Evolutionary conservation across 2,797 vertebrate genomes (phyloP), one percentile per base, ranked within the genome.

Genomic region (Clarias pachynema): DNA sequence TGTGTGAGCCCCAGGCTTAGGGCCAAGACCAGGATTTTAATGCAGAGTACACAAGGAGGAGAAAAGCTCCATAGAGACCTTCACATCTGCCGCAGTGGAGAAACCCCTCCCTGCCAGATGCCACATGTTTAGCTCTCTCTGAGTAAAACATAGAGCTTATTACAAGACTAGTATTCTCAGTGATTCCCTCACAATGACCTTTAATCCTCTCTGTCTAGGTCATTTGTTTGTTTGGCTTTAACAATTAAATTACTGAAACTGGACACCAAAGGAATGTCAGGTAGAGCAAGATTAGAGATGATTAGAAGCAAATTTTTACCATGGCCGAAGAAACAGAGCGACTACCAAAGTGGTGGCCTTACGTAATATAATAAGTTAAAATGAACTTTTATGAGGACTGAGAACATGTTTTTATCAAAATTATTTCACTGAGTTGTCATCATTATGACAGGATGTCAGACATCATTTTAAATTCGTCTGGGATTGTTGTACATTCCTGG

Each of bases 21-120:
- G 44, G 84, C 84, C 88, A 85, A 34, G 73, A n/a, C 31, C 53
- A 12, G 69, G 44, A 31, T 84, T 88, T 84, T 79, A 84, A 65
- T 53, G 82, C 79, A 63, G 34, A 79, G 80, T 70, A 87, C 79
- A 74, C 57, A 74, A 59, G 74, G 80, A 87, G 87, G 73, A 86
- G 77, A 86, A 77, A 60, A 18, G 3, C 79, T 89, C 89, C 85
- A 79, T 69, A 57, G 73, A 87, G 86, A 83, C 75, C 57, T 84
- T n/a, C 49, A 85, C 88, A 90, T 90, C 87, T 90, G 88, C 65
- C 40, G 63, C 68, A 84, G 24, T 78, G 60, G 66, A 85, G 79
- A 81, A 62, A 83, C 63, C 81, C 79, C 83, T 81, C 53, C 85
- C 89, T 85, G 29, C 29, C 82, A 60, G 63, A 87, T 75, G 79